Evolutionary conservation across 2,113 vertebrate genomes (phyloP).

Genomic region (Pterocles burchelli): DNA sequence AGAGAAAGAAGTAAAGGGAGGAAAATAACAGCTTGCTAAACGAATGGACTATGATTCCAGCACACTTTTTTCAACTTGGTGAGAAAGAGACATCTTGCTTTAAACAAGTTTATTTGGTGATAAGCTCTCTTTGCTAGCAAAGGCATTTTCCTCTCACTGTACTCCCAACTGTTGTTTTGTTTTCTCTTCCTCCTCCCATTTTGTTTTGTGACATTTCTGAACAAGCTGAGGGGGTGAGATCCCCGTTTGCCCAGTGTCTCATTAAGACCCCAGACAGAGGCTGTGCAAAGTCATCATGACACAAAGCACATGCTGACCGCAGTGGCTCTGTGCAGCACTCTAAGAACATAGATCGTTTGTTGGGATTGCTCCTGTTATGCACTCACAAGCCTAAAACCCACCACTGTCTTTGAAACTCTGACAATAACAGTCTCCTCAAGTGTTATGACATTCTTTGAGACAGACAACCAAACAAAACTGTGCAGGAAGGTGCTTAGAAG

Average conservation of each 20-base stretch:
- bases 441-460: background rate
- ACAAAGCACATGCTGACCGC: rapidly evolving
- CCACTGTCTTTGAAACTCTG: background rate
- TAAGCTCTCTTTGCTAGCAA: background rate
- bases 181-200: background rate
- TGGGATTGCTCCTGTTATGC: background rate
- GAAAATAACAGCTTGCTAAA: background rate
- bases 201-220: background rate
- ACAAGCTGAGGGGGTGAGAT: background rate
- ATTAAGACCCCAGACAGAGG: background rate
- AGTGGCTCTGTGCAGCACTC: background rate
- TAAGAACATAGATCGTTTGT: rapidly evolving
- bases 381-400: background rate
- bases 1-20: background rate
- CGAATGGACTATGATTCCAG: background rate
- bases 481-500: background rate
- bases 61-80: background rate
- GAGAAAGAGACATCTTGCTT: background rate
- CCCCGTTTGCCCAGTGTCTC: background rate
- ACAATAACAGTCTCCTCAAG: background rate
- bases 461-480: background rate
- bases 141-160: background rate
- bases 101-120: background rate
- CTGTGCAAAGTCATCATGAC: background rate
- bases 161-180: background rate